Percentiles rank a stretch among this genome's conserved stretches.
These are phyloP conservation scores for Diuraphis noxia DNA, from an alignment of 1,140 invertebrate genomes.

Conservation along the genomic window DNA sequence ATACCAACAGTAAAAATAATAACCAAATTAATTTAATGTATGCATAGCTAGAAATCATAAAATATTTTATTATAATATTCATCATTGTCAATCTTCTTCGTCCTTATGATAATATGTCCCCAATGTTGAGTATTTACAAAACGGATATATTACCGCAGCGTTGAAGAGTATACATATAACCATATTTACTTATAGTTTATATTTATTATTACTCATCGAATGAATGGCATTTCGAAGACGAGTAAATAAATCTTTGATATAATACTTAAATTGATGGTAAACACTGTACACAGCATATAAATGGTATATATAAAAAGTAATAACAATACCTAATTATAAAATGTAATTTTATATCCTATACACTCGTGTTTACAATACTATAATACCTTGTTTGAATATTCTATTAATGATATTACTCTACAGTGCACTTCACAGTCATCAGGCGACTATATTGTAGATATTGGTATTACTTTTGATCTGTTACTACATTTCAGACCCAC, in stretches of 20 bases:
- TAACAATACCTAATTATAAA: neutral
- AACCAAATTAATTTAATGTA: neutral
- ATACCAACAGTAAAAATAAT: neutral
- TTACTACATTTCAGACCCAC: neutral
- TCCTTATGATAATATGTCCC: neutral
- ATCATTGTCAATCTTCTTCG: neutral
- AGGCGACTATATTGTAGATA: neutral
- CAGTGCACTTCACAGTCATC: neutral
- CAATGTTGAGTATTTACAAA: neutral
- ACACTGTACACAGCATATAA: neutral
- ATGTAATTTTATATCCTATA: neutral
- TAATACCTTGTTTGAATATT: neutral
- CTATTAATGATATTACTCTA: neutral
- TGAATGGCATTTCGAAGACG: neutral
- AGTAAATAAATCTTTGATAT: neutral
- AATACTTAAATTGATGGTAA: neutral
- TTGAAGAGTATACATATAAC: neutral
- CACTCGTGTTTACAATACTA: neutral
- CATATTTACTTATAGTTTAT: neutral
- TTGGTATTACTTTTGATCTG: neutral
- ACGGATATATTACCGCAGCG: neutral
- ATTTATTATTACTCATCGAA: neutral
- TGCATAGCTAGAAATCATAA: neutral
- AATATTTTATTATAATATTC: neutral
- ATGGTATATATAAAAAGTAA: neutral